Evolutionary conservation across 2,888 invertebrate species (phyloP).

Genomic region (Pseudanteris insignis): DNA sequence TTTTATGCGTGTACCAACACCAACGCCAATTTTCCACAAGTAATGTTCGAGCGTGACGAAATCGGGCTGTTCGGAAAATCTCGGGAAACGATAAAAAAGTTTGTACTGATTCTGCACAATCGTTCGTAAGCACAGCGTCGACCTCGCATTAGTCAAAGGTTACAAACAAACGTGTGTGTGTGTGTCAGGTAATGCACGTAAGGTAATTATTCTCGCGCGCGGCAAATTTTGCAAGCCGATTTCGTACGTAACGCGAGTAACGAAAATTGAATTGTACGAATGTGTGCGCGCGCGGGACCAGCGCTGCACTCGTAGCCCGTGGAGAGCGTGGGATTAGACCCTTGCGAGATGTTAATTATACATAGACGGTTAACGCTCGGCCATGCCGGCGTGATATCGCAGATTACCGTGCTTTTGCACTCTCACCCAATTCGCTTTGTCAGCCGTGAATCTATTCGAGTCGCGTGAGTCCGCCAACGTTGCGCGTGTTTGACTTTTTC

Average conservation of each 20-base stretch:
- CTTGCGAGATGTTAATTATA: slow-evolving; percentile 63
- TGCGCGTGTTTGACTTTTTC: slow-evolving; percentile 26
- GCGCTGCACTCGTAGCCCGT: slow-evolving; percentile 43
- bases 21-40: neutral
- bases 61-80: slow-evolving; percentile 1
- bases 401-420: slow-evolving; percentile 39
- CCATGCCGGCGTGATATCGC: slow-evolving; percentile 34
- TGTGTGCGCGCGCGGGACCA: slow-evolving; percentile 13
- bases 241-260: slow-evolving; percentile 7
- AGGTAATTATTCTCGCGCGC: slow-evolving; percentile 14
- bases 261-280: slow-evolving; percentile 32
- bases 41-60: neutral
- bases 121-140: slow-evolving; percentile 7
- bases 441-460: slow-evolving; percentile 33
- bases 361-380: slow-evolving; percentile 49
- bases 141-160: slow-evolving; percentile 14
- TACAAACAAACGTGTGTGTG: slow-evolving; percentile 10
- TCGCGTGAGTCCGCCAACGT: slow-evolving; percentile 26
- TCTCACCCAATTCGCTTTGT: slow-evolving; percentile 42
- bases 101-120: slow-evolving; percentile 8
- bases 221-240: slow-evolving; percentile 17
- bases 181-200: neutral
- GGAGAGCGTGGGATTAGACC: slow-evolving; percentile 63
- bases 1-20: too few species aligned
- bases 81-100: slow-evolving; percentile 1